Conservation (phyloP, 1,140 invertebrate genomes). For the Aphaenogaster ashmeadi region DNA sequence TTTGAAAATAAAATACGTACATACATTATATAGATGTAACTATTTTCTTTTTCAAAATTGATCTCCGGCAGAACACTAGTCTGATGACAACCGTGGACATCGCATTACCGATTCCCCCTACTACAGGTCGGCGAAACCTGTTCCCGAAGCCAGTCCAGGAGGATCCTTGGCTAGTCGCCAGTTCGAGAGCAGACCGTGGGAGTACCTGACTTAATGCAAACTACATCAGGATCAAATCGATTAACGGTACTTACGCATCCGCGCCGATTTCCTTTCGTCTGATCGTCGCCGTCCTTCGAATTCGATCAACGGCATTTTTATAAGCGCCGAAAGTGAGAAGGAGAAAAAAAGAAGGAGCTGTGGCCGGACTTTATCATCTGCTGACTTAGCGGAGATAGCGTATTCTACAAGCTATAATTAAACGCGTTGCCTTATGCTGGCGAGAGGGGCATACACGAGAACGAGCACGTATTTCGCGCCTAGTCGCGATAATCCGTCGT, state of each 20-base stretch:
- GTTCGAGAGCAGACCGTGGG: not conserved
- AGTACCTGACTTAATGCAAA: not conserved
- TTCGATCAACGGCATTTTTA: not conserved
- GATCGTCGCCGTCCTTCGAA: not conserved
- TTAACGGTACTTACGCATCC: slow-evolving; percentile 44
- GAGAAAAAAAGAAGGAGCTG: not conserved
- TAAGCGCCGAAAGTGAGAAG: not conserved
- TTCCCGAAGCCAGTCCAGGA: not conserved
- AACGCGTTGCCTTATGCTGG: not conserved
- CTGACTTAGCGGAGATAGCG: slow-evolving; percentile 21
- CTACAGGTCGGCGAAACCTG: slow-evolving; percentile 25
- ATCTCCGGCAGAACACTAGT: too few relatives aligned
- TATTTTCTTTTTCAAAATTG: too few relatives aligned
- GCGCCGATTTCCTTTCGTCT: slow-evolving; percentile 3
- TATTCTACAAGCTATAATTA: slow-evolving; percentile 45
- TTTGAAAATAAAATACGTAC: too few relatives aligned
- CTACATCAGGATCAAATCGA: slow-evolving; percentile 41
- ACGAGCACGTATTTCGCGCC: slow-evolving; percentile 2
- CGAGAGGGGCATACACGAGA: not conserved
- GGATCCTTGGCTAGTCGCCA: not conserved
- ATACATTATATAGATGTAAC: too few relatives aligned
- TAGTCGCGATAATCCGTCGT: slow-evolving; percentile 29
- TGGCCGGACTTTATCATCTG: not conserved
- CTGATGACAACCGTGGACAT: too few relatives aligned
- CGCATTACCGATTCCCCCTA: not conserved